These are phyloP conservation scores for Atta colombica DNA, from an alignment of 1,140 invertebrate species.

Conservation along the genomic window DNA sequence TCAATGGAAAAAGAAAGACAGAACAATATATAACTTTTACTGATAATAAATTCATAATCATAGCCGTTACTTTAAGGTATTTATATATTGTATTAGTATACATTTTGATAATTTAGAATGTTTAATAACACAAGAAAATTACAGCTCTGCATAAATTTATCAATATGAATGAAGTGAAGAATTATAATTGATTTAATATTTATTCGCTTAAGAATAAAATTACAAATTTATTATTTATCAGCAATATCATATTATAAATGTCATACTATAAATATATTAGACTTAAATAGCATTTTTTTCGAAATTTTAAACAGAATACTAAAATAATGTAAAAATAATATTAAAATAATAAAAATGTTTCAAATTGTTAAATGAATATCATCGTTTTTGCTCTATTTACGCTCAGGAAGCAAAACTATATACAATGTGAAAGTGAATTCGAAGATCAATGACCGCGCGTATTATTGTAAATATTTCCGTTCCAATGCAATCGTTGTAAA, in stretches of 20 bases:
- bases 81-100: neutral
- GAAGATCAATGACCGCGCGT: conserved; percentile 80
- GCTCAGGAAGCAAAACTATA: conserved; percentile 79
- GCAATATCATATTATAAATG: neutral
- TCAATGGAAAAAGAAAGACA: neutral
- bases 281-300: neutral
- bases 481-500: conserved; percentile 3
- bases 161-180: neutral
- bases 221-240: neutral
- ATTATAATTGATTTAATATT: neutral
- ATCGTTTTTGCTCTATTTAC: conserved; percentile 71
- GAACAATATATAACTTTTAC: neutral
- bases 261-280: neutral
- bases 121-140: neutral
- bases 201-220: neutral
- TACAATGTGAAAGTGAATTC: conserved; percentile 79
- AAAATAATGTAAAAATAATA: neutral
- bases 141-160: neutral
- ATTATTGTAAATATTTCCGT: conserved; percentile 74
- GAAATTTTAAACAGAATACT: neutral
- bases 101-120: neutral
- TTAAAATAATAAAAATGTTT: neutral
- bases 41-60: neutral
- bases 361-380: neutral
- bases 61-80: neutral